Conservation (phyloP, 1,140 invertebrate genomes). For the Whitmania pigra region DNA sequence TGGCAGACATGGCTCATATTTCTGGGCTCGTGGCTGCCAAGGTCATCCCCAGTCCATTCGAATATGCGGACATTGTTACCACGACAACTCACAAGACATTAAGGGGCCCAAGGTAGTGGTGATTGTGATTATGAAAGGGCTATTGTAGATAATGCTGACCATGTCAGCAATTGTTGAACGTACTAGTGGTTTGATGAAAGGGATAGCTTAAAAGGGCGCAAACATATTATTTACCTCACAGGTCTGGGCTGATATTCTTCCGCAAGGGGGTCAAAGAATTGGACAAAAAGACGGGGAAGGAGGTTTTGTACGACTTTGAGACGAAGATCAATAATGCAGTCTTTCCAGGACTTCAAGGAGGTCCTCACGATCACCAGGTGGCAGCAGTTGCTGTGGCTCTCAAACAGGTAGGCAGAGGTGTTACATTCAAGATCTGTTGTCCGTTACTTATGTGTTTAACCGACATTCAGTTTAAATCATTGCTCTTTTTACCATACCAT, state of each 20-base stretch:
- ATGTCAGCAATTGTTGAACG: too few species aligned
- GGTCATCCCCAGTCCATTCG: conserved; percentile 76
- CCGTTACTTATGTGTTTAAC: too few species aligned
- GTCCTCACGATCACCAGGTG: conserved; percentile 83
- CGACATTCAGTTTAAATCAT: too few species aligned
- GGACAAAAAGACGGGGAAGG: conserved; percentile 23
- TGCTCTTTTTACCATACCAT: background rate
- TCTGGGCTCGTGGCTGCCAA: conserved; percentile 78
- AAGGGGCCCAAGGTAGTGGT: conserved; percentile 62
- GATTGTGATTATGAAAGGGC: background rate
- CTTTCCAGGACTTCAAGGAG: conserved; percentile 82
- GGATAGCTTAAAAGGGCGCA: too few species aligned
- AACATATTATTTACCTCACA: background rate
- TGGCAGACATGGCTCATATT: conserved; percentile 91
- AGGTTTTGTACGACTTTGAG: conserved; percentile 67
- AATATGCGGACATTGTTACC: conserved; percentile 81
- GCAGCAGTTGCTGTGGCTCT: conserved; percentile 72
- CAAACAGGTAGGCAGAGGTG: conserved; percentile 55
- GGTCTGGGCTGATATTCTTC: conserved; percentile 65
- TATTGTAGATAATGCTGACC: too few species aligned
- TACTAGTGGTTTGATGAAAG: too few species aligned
- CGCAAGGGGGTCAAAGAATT: conserved; percentile 54
- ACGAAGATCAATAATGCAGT: conserved; percentile 78
- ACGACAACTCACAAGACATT: conserved; percentile 93
- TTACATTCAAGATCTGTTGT: too few species aligned